A percentile compares a stretch with the other conserved stretches of the same genome.
These are phyloP conservation scores for Stenopsyche tienmushanensis DNA, from an alignment of 1,140 invertebrate genomes.

Conservation along the genomic window DNA sequence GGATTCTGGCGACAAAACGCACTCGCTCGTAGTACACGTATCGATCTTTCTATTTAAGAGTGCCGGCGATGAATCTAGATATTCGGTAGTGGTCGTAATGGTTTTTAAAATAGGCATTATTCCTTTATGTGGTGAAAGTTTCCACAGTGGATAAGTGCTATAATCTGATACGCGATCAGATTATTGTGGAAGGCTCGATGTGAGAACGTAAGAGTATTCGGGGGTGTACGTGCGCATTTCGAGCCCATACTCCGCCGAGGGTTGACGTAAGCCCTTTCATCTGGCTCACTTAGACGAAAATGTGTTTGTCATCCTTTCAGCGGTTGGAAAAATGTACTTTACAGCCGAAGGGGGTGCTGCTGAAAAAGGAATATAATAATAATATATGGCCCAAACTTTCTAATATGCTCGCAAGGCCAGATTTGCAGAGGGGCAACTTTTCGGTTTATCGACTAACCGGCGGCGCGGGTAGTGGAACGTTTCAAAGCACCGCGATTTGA, in stretches of 20 bases:
- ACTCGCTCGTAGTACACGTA: too few species aligned
- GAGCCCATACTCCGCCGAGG: not conserved
- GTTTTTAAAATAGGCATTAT: not conserved
- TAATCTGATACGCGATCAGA: not conserved
- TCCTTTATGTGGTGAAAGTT: not conserved
- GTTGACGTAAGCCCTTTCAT: slow-evolving; percentile 26
- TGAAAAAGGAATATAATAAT: slow-evolving; percentile 39
- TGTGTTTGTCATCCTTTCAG: slow-evolving; percentile 37
- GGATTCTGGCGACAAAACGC: too few species aligned
- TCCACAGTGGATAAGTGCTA: not conserved
- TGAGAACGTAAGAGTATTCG: too few species aligned
- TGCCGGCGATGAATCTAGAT: too few species aligned
- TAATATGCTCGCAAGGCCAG: slow-evolving; percentile 31
- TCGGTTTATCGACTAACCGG: slow-evolving; percentile 14
- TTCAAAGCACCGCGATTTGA: slow-evolving; percentile 4
- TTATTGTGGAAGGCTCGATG: not conserved
- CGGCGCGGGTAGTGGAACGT: not conserved
- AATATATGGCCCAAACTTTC: slow-evolving; percentile 39
- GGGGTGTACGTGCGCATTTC: not conserved
- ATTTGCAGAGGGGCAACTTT: slow-evolving; percentile 27
- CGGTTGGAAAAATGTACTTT: slow-evolving; percentile 25
- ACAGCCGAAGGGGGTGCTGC: slow-evolving; percentile 16
- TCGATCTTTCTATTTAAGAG: too few species aligned
- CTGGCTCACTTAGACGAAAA: slow-evolving; percentile 28
- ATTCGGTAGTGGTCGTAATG: too few species aligned